These are phyloP conservation scores for Callaeas wilsoni DNA, from an alignment of 2,113 vertebrate species.

Conservation along the genomic window DNA sequence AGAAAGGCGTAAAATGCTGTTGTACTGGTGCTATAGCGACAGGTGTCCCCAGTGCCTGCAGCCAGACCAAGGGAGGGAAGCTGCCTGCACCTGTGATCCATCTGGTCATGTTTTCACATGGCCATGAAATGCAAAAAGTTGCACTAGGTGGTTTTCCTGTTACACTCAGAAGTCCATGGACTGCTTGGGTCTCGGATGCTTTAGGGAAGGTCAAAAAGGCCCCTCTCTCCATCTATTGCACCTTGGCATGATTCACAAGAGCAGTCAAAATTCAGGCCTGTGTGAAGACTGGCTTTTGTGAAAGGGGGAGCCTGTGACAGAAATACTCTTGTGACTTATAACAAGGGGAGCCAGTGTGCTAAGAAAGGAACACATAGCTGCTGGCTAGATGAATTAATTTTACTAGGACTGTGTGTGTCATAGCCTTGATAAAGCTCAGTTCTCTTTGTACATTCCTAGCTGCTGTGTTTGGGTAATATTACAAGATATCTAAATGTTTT, in stretches of 20 bases:
- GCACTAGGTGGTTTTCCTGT: neutral
- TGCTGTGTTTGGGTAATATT: slow-evolving; percentile 28
- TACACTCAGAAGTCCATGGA: neutral
- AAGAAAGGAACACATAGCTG: slow-evolving; percentile 30
- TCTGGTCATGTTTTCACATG: neutral
- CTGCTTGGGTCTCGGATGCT: neutral
- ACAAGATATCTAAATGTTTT: slow-evolving; percentile 47
- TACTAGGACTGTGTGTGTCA: slow-evolving; percentile 13
- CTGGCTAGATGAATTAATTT: slow-evolving; percentile 43
- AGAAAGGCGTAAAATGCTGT: neutral
- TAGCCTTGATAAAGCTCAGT: slow-evolving; percentile 47
- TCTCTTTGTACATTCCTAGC: slow-evolving; percentile 13
- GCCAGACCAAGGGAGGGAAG: neutral
- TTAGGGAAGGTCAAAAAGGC: neutral
- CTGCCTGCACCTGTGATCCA: neutral
- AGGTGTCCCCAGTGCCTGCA: neutral
- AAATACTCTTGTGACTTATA: neutral
- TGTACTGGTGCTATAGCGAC: neutral
- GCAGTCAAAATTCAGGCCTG: neutral
- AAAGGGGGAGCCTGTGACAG: neutral
- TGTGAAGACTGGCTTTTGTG: neutral
- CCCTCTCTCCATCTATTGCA: neutral
- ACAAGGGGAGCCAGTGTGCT: neutral
- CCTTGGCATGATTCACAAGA: neutral
- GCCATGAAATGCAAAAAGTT: neutral